Base-by-base conservation (phyloP, 53 echinoderm and acorn worm species). In the Holothuria scabra region DNA sequence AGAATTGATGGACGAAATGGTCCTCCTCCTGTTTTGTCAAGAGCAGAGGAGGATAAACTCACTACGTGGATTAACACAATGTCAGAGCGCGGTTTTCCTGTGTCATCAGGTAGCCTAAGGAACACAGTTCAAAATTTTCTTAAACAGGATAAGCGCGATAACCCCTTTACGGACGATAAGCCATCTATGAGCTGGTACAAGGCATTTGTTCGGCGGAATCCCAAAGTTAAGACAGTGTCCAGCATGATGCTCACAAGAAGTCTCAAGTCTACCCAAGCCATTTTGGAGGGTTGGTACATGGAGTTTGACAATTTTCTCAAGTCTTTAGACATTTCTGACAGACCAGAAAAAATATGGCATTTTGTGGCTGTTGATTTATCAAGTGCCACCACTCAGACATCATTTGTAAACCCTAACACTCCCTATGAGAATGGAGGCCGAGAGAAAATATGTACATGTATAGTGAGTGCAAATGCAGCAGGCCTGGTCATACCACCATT, bases 121-220 rank as follows among this genome's bases (percentile, higher is more conserved):
- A 85, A 90, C 69, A 85, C 90, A 8, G 90, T 90, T 5, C 85
- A 90, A 65, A 85, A 82, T 46, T 90, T 90, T 57, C 82, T 90
- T 46, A 90, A 90, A 81, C 71, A 82, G 46, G 90, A 90, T 58
- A 81, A 81, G 60, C 62, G 82, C 24, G 67, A 85, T 37, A 90
- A 82, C 74, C 90, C 85, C 14, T 90, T 90, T 58, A 82, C 85
- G 10, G 85, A 90, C 59, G 90, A 82, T 34, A 85, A 85, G 62
- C 90, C 90, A 18, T 90, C 90, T 3, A 81, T 85, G 59, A 80
- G 85, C 69, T 90, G 90, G 90, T 85, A 90, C 58, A 81, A 90
- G 57, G 85, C 82, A n/a, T 90, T 90, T 65, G 32, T 90, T 26
- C 82, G 74, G 31, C 80, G 90, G 19, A 71, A 90, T 46, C 82